Evolutionary conservation across 2,888 invertebrate genomes (phyloP).

Genomic region (Leucophora obtusa): DNA sequence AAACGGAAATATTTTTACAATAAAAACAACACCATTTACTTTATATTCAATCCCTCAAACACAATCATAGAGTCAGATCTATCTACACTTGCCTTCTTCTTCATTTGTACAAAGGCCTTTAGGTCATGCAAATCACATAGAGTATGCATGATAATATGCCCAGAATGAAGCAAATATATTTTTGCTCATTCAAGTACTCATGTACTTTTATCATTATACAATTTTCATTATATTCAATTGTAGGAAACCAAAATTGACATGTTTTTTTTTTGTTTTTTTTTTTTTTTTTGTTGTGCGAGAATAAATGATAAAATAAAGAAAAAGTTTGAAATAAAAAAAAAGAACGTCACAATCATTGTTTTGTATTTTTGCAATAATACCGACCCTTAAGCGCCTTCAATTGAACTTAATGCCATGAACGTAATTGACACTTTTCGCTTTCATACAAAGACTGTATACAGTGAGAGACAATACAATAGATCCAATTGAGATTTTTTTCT

Average conservation of each 20-base stretch:
- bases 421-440: constrained; percentile 57
- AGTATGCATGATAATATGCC: not conserved
- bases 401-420: constrained; percentile 61
- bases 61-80: not conserved
- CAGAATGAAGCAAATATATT: constrained; percentile 5
- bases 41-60: not conserved
- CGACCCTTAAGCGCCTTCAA: constrained; percentile 53
- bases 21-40: constrained; percentile 4
- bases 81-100: not conserved
- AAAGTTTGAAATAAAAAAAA: not conserved
- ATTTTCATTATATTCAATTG: constrained; percentile 4
- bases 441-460: constrained; percentile 3
- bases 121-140: not conserved
- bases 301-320: constrained; percentile 3
- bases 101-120: not conserved
- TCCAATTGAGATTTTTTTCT: too few relatives aligned
- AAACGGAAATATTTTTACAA: constrained; percentile 13
- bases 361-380: constrained; percentile 46
- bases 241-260: not conserved
- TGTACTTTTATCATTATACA: constrained; percentile 23
- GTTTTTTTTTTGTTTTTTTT: too few relatives aligned
- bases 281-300: not conserved
- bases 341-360: constrained; percentile 49
- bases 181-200: constrained; percentile 5
- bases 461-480: not conserved